These are phyloP conservation scores for Gymnocephalus cernua DNA, from an alignment of 2,113 vertebrate genomes.

Conservation along the genomic window DNA sequence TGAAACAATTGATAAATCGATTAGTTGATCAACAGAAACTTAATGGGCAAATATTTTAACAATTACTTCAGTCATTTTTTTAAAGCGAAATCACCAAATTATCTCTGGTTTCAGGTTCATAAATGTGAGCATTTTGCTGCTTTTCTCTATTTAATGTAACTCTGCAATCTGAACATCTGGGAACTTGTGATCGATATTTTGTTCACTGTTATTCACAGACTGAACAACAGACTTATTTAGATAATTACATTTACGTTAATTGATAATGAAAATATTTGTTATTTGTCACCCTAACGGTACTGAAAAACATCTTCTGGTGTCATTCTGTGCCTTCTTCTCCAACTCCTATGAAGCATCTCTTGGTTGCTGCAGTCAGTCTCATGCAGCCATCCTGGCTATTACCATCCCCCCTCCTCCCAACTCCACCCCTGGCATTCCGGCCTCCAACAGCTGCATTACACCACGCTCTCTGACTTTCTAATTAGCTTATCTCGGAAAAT, in stretches of 20 bases:
- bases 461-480: conserved; percentile 80
- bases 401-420: not conserved
- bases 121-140: not conserved
- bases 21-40: not conserved
- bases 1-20: too few species aligned
- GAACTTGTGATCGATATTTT: not conserved
- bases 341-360: conserved; percentile 62
- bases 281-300: not conserved
- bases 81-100: not conserved
- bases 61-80: too few species aligned
- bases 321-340: conserved; percentile 14
- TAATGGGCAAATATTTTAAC: not conserved
- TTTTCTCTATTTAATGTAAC: not conserved
- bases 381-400: conserved; percentile 60
- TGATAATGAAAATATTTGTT: not conserved
- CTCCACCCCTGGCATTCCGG: conserved; percentile 58
- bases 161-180: not conserved
- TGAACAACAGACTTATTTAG: not conserved
- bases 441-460: conserved; percentile 80
- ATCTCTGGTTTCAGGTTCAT: not conserved
- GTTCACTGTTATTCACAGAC: not conserved
- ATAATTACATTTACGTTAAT: not conserved
- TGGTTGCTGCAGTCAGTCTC: conserved; percentile 67
- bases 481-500: conserved; percentile 80
- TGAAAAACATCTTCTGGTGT: not conserved